Evolutionary conservation across 2,797 vertebrate species (phyloP), one percentile per base, ranked within the genome.

Genomic region (Mormyrus hasselquistii): DNA sequence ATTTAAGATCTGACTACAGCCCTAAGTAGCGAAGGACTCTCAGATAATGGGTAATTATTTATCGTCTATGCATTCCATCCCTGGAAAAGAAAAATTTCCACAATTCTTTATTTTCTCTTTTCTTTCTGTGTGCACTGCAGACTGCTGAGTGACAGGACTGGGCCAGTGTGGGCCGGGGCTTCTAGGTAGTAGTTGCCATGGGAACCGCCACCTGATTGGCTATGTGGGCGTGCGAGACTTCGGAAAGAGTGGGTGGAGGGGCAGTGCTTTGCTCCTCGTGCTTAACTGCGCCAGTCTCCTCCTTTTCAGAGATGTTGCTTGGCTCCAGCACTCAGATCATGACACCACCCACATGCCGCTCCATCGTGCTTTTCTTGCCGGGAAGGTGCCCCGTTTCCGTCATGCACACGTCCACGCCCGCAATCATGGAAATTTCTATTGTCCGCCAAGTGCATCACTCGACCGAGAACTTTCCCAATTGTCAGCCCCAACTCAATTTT

Each of bases 191-290:
- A 34, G 90, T 91, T 89, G 90, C 90, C 91, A 93, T 83, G 87
- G 92, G 82, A 93, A 92, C 92, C 86, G 49, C 4, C 0, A n/a
- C 85, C 86, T 44, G 89, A 91, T 91, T 92, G 91, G 90, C 76
- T 86, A 52, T 88, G 85, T 79, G 82, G 89, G 89, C 82, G 88
- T 59, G 79, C 49, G 89, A 55, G 86, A 83, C 65, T 86, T 59
- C 6, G 88, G 25, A 49, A 86, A n/a, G 22, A 62, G 76, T 73
- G 82, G 88, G 86, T 19, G 52, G 88, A 84, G 90, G 89, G 88
- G 88, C 47, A 50, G 41, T 89, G 57, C 25, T 50, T 49, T 52
- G 76, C 76, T 89, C 89, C 88, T 90, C 90, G 89, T 59, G 73
- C 90, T n/a, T 88, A 44, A 88, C 76, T 84, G 76, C 52, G 22